Evolutionary conservation across 2,113 vertebrate species (phyloP), one percentile per base, ranked within the genome.

Genomic region (Siniperca knerii): DNA sequence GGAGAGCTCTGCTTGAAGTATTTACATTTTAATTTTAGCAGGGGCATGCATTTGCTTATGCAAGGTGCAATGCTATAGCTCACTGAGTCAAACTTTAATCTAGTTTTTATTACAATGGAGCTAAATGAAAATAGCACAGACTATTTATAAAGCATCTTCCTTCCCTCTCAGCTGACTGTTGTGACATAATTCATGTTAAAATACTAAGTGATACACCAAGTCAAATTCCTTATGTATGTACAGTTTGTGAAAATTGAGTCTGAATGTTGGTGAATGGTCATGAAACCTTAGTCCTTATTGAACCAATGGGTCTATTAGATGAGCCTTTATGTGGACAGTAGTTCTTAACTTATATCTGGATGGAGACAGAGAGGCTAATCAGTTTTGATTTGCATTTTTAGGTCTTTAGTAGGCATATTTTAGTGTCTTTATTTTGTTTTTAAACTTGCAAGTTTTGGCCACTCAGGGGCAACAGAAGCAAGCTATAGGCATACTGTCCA

Each of bases 1-100:
- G 33, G 18, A 61, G 33, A 65, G 79, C 75, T 76, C 54, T n/a
- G 81, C 81, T 75, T 29, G 35, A 82, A 50, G 21, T 83, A 12
- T 83, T 87, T 84, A 71, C 76, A 40, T 83, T 88, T 89, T n/a
- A 42, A 86, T 93, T 90, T 81, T 55, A 70, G 40, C 79, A 23
- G 13, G 5, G 33, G 25, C 29, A 25, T 73, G 74, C 54, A 40
- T 83, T 81, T 74, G 84, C 46, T 66, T 68, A 55, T 64, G 68
- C 50, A 4, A 70, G 42, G 29, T 52, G 57, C 71, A 33, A 85
- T 29, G 11, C 71, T 57, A 40, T 50, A 79, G 64, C 86, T 86
- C 82, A 64, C 48, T 16, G 54, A 81, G 54, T 76, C 64, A 65
- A 52, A 52, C 52, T 84, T 71, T 87, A 90, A 91, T 92, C 82